Evolutionary conservation across 2,888 invertebrate species (phyloP).

Genomic region (Cephus pulcher): DNA sequence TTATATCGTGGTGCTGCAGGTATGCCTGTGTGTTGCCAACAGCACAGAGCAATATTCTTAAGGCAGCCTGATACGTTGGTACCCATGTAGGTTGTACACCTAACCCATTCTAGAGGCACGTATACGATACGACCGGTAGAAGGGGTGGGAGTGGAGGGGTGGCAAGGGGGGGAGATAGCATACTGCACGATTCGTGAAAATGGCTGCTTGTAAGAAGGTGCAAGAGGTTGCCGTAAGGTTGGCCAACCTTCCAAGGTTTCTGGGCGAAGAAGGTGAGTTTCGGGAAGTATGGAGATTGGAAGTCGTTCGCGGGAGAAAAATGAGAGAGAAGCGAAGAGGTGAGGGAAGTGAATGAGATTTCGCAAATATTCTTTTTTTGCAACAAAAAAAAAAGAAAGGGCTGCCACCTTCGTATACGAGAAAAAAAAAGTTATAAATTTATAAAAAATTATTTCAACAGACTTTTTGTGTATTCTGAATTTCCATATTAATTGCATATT

Average conservation of each 20-base stretch:
- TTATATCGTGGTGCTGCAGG: neutral
- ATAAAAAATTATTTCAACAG: too few species aligned
- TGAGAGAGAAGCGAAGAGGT: neutral
- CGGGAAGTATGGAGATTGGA: constrained; percentile 3
- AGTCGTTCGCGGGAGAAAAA: neutral
- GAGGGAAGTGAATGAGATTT: neutral
- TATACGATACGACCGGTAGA: neutral
- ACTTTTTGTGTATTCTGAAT: too few species aligned
- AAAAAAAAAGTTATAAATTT: too few species aligned
- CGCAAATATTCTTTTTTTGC: too few species aligned
- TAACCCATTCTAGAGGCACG: neutral
- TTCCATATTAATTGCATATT: too few species aligned
- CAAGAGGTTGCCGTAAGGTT: too few species aligned
- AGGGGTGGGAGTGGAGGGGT: neutral
- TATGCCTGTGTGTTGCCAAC: neutral
- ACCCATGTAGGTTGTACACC: neutral
- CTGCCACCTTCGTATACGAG: too few species aligned
- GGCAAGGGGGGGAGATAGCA: neutral
- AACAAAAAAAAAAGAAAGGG: too few species aligned
- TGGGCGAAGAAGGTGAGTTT: neutral
- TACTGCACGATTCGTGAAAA: too few species aligned
- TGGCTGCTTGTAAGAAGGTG: too few species aligned
- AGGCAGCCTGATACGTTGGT: neutral
- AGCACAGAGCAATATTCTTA: constrained; percentile 3
- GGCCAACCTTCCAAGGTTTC: too few species aligned